Base-by-base conservation (phyloP, 2,113 vertebrate species). In the Marcusenius ussheri region DNA sequence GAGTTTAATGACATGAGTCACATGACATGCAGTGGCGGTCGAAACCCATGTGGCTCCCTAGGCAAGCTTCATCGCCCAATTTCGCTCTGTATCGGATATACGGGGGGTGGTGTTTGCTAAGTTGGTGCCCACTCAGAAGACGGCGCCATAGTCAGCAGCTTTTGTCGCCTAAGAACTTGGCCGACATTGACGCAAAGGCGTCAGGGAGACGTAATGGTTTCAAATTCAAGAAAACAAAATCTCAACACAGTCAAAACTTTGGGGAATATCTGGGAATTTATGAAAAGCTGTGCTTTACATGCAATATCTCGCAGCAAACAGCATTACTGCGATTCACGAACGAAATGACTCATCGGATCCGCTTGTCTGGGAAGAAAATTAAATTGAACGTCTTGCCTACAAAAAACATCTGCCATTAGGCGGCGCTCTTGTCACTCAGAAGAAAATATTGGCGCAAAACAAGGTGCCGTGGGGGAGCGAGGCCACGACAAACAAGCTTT, bases 361-460 rank as follows among this genome's bases (percentile, higher is more conserved):
- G 49, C 47, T 31, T n/a, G 46, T 19, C n/a, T 21, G 19, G 8
- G 49, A 51, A 15, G 46, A n/a, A 50, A 13, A 49, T 49, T 46
- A 11, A 11, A 85, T 19, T 35, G 24, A 27, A 42, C n/a, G 46
- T 84, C 49, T 49, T 84, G 45, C 21, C 10, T 47, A 84, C 21
- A 47, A 84, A 19, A 24, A 35, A 0, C n/a, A 70, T 31, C 15
- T 45, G 39, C 87, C 87, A 39, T 56, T 62, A 62, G 56, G 87
- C 39, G 87, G 87, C 87, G 35, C 87, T 88, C 87, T 53, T 88
- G 87, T 27, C 39, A 88, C 87, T 88, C 53, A 35, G 87, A 66
- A 88, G 31, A 50, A 9, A 35, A 62, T 42, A 49, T 45, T 27
- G 46, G 24, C n/a, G 3, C 56, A 8, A 27, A 27, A 31, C 85